phyloP scores from a whole-genome alignment of 2,113 vertebrate species.

The Promerops cafer region DNA sequence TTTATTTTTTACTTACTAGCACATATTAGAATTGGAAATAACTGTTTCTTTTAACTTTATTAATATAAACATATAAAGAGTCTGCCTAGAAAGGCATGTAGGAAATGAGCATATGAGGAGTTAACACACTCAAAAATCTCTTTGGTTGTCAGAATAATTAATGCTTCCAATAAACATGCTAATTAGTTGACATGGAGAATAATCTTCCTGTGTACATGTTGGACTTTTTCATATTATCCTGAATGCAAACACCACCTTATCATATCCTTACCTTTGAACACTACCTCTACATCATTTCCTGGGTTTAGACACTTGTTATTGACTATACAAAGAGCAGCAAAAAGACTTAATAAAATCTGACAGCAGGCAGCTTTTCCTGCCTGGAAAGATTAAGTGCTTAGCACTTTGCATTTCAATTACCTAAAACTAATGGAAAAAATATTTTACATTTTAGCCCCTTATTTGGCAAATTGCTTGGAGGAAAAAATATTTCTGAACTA shows the following conservation, averaged over 20 bases:
- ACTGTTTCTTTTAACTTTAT: neutral
- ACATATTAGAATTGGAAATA: neutral
- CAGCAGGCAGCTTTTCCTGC: slow-evolving; percentile 75
- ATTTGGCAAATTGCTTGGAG: slow-evolving; percentile 60
- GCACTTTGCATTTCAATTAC: slow-evolving; percentile 80
- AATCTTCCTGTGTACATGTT: slow-evolving; percentile 54
- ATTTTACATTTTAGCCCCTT: slow-evolving; percentile 73
- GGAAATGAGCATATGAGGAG: slow-evolving; percentile 33
- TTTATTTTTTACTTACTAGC: neutral
- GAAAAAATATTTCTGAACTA: slow-evolving; percentile 54
- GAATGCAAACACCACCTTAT: slow-evolving; percentile 73
- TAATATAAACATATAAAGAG: neutral
- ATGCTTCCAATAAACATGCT: slow-evolving; percentile 77
- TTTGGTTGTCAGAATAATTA: slow-evolving; percentile 72
- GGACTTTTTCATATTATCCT: slow-evolving; percentile 70
- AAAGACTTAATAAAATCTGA: slow-evolving; percentile 82
- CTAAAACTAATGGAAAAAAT: slow-evolving; percentile 79
- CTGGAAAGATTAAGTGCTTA: slow-evolving; percentile 75
- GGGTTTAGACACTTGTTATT: slow-evolving; percentile 72
- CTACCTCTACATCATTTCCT: slow-evolving; percentile 72
- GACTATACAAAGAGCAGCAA: slow-evolving; percentile 70
- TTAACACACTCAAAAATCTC: slow-evolving; percentile 61
- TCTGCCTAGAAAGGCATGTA: neutral
- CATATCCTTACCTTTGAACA: slow-evolving; percentile 68
- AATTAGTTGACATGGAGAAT: slow-evolving; percentile 77